Base-by-base conservation (phyloP, 2,113 vertebrate species). In the Antidorcas marsupialis region DNA sequence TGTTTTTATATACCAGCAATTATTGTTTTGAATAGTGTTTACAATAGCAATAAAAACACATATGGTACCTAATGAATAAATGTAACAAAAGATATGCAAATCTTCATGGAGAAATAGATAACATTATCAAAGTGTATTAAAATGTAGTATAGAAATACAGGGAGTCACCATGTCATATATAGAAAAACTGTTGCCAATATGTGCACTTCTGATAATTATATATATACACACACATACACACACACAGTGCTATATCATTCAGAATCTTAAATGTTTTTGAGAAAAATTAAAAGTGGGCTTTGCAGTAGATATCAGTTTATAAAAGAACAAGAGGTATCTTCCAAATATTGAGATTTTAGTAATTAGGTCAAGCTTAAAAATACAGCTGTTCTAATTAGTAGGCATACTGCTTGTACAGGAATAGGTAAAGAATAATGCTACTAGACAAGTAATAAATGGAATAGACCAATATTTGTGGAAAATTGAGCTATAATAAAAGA, bases 291-390 rank as follows among this genome's bases (percentile, higher is more conserved):
- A 85, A 95, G 19, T 36, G 60, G 52, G 59, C 62, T 64, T 96
- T 78, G 36, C 78, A 59, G 76, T 92, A 78, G 91, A 93, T 76
- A 79, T 91, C 9, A 81, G 79, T 83, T 95, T 91, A 10, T 91
- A 33, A 8, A 87, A 67, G 7, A 95, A 64, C 3, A 74, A 91
- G 30, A 74, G 8, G 2, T 92, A 14, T 21, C 14, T 50, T 33
- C 3, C 17, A 81, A 47, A 86, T 55, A 92, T 1, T 23, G 89
- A 89, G n/a, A 79, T 55, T 88, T 96, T 53, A 84, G 47, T 78
- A 87, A 60, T 90, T 82, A 95, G 50, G 13, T 88, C 47, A 67
- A 62, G 1, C 52, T 88, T 84, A 71, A 90, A 82, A 53, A 87
- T 57, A 2, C 7, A 92, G 33, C 1, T 92, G 0, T 85, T 89